These are phyloP conservation scores for Dolomedes plantarius DNA, from an alignment of 2,888 invertebrate genomes.

Conservation along the genomic window DNA sequence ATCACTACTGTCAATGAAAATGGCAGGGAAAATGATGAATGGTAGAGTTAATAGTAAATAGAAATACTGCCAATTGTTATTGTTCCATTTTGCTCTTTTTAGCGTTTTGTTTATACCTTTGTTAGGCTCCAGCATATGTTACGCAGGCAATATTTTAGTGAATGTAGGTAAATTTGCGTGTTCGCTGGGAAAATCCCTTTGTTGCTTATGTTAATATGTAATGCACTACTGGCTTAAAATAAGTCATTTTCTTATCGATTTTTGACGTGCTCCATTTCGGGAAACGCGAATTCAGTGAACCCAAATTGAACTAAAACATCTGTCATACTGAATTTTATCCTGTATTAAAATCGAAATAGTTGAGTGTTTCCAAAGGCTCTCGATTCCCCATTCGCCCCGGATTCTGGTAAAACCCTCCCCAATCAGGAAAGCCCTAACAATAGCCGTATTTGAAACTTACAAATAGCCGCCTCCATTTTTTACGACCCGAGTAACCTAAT, in stretches of 20 bases:
- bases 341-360: neutral
- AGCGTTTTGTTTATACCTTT: too few species aligned
- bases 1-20: too few species aligned
- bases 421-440: neutral
- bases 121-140: too few species aligned
- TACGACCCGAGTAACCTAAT: neutral
- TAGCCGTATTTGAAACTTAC: neutral
- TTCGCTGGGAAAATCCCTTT: too few species aligned
- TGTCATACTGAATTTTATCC: neutral
- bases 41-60: too few species aligned
- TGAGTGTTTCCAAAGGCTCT: neutral
- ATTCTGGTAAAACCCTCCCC: neutral
- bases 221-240: neutral
- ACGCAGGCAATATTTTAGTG: too few species aligned
- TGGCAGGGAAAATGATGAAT: too few species aligned
- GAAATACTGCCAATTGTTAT: too few species aligned
- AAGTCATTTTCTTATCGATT: neutral
- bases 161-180: too few species aligned
- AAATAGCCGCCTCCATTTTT: neutral
- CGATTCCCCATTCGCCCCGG: neutral
- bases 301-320: neutral
- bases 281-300: neutral
- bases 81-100: too few species aligned
- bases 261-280: too few species aligned
- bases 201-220: too few species aligned